phyloP scores from a whole-genome alignment of 2,797 vertebrate genomes.

The Oophaga sylvatica region DNA sequence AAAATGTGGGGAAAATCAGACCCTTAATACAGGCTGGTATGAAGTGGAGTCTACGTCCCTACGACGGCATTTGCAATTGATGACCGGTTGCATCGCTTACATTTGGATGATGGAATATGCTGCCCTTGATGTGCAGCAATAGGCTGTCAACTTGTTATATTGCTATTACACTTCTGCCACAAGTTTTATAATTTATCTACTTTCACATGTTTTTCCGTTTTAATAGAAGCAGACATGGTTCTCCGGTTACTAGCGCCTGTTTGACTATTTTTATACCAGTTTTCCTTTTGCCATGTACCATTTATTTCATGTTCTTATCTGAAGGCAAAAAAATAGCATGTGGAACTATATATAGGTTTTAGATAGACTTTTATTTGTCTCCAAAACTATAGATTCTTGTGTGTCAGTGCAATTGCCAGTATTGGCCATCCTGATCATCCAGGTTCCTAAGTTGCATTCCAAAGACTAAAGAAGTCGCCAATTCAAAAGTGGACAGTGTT shows the following conservation, averaged over 20 bases:
- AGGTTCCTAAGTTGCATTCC: not conserved
- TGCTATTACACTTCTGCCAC: not conserved
- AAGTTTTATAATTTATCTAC: not conserved
- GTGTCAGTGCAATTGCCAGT: not conserved
- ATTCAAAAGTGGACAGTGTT: no score
- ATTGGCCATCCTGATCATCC: not conserved
- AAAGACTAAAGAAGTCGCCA: no score
- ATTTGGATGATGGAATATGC: not conserved
- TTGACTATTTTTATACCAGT: not conserved
- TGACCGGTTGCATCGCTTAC: not conserved
- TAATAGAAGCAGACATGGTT: not conserved
- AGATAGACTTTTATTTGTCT: not conserved
- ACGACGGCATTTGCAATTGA: not conserved
- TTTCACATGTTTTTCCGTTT: not conserved
- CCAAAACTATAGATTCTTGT: no score
- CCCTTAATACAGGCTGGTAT: not conserved
- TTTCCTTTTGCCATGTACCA: not conserved
- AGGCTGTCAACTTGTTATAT: constrained; percentile 2
- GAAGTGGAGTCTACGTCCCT: not conserved
- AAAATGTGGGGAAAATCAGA: not conserved
- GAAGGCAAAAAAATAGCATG: not conserved
- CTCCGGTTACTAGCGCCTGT: no score
- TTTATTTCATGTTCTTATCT: not conserved
- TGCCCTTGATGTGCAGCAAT: not conserved
- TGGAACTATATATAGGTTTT: not conserved